phyloP scores from a whole-genome alignment of 2,797 vertebrate species.

The Artibeus jamaicensis region DNA sequence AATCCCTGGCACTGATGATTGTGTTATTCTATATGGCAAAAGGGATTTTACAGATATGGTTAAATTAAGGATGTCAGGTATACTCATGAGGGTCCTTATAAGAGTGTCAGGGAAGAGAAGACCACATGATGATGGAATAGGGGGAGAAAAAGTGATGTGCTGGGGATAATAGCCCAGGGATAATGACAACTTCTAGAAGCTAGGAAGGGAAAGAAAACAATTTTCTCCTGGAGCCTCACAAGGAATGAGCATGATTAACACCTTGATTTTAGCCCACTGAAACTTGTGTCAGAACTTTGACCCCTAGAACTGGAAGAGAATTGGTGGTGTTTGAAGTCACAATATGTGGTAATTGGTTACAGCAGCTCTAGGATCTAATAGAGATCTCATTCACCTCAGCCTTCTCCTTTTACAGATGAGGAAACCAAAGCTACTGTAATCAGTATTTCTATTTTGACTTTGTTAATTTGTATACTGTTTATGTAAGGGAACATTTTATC shows the following conservation, averaged over 20 bases:
- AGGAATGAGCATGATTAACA: fast-evolving
- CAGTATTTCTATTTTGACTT: background rate
- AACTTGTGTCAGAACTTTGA: background rate
- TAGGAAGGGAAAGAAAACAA: too few relatives aligned
- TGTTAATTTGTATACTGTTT: background rate
- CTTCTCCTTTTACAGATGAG: background rate
- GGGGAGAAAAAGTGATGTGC: too few relatives aligned
- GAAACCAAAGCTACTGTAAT: background rate
- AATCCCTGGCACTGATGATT: background rate
- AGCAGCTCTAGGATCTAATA: background rate
- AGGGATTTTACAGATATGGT: background rate
- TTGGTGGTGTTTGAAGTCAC: background rate
- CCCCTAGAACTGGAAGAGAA: background rate
- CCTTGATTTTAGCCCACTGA: background rate
- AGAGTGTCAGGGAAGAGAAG: background rate
- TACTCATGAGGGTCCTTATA: background rate
- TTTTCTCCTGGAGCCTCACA: too few relatives aligned
- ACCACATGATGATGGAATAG: background rate
- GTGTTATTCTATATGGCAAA: background rate
- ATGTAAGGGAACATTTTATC: background rate
- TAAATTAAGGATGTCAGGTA: background rate
- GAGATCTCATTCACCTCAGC: background rate
- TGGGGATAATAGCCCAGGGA: too few relatives aligned
- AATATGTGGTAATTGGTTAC: background rate
- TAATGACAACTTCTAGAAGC: background rate